Conservation (phyloP, 2,797 vertebrate genomes). For the Chrysocyon brachyurus region DNA sequence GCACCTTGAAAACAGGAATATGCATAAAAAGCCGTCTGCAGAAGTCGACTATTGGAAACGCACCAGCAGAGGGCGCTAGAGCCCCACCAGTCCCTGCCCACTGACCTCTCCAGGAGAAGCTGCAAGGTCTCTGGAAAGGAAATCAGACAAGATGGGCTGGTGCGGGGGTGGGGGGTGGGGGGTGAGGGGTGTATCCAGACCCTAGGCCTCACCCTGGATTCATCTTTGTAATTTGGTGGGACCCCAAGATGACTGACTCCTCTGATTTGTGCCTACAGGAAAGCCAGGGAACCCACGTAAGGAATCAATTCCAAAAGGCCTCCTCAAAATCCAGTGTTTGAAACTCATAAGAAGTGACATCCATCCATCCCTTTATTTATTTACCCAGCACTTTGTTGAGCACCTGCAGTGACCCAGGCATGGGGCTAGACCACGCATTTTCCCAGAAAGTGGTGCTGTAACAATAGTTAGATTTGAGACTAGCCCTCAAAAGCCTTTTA, state of each 20-base stretch:
- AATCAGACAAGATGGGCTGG: neutral
- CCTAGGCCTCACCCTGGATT: neutral
- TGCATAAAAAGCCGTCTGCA: neutral
- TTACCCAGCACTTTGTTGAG: neutral
- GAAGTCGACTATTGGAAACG: neutral
- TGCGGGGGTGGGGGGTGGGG: too few species aligned
- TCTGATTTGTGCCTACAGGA: neutral
- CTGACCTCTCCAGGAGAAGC: neutral
- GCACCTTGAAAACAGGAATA: neutral
- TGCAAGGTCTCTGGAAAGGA: neutral
- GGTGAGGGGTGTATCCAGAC: neutral
- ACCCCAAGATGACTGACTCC: neutral
- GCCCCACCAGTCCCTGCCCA: neutral
- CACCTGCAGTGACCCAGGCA: neutral
- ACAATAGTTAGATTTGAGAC: neutral
- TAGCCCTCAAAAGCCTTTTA: neutral
- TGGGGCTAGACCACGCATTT: neutral
- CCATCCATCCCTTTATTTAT: neutral
- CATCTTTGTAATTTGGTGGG: neutral
- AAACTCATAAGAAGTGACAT: neutral
- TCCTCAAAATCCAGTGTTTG: neutral
- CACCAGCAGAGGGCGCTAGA: slow-evolving; percentile 73
- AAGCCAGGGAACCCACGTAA: neutral
- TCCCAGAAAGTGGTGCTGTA: neutral
- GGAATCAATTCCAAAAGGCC: neutral